Conservation (phyloP, 2,888 invertebrate genomes). For the Stenurella melanura region DNA sequence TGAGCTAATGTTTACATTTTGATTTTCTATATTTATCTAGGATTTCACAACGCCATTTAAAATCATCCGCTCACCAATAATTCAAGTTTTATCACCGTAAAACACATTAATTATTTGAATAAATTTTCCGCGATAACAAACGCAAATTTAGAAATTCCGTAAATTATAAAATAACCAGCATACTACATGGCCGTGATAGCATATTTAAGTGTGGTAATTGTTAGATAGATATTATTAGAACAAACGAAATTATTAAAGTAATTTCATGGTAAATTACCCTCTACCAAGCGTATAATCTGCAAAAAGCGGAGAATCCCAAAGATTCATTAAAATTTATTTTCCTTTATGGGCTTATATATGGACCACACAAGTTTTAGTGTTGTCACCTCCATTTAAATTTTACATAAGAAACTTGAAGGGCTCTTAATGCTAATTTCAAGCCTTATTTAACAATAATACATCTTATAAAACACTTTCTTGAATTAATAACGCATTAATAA, state of each 20-base stretch:
- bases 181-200: not conserved
- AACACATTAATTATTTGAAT: slow-evolving; percentile 49
- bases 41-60: slow-evolving; percentile 42
- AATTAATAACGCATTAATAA: slow-evolving; percentile 8
- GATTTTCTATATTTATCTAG: slow-evolving; percentile 49
- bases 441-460: slow-evolving; percentile 19
- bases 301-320: slow-evolving; percentile 16
- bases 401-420: not conserved
- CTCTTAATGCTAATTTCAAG: slow-evolving; percentile 24
- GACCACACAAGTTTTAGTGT: slow-evolving; percentile 23
- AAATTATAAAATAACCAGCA: slow-evolving; percentile 4
- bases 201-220: slow-evolving; percentile 14
- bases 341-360: slow-evolving; percentile 30
- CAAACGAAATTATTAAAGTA: slow-evolving; percentile 18
- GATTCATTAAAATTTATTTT: slow-evolving; percentile 28
- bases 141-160: not conserved
- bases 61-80: slow-evolving; percentile 49
- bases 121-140: slow-evolving; percentile 36
- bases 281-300: slow-evolving; percentile 6
- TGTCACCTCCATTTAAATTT: slow-evolving; percentile 23
- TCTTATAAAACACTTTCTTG: slow-evolving; percentile 5
- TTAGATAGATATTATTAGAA: slow-evolving; percentile 23
- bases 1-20: slow-evolving; percentile 40
- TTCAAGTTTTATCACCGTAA: slow-evolving; percentile 50
- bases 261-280: slow-evolving; percentile 26